Evolutionary conservation across 2,888 invertebrate species (phyloP).

Genomic region (Pterostichus niger): DNA sequence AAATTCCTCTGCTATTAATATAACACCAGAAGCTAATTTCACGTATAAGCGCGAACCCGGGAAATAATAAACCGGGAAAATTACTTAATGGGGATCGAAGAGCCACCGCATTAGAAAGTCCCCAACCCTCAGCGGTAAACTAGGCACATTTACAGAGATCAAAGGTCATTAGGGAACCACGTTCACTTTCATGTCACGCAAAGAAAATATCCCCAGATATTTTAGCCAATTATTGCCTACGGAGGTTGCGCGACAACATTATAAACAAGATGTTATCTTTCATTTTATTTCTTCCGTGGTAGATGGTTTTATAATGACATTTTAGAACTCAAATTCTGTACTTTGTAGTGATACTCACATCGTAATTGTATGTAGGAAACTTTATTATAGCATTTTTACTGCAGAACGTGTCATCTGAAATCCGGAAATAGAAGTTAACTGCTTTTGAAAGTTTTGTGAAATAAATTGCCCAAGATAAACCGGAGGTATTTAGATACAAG

Average conservation of each 20-base stretch:
- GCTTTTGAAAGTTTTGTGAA: neutral
- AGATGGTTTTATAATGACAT: slow-evolving; percentile 20
- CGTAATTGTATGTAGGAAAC: slow-evolving; percentile 4
- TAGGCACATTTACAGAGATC: slow-evolving; percentile 16
- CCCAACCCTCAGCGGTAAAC: neutral
- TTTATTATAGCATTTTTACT: slow-evolving; percentile 19
- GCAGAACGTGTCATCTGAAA: neutral
- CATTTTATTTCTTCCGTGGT: neutral
- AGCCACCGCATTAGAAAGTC: neutral
- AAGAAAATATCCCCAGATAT: slow-evolving; percentile 42
- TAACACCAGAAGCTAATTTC: slow-evolving; percentile 8
- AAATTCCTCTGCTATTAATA: slow-evolving; percentile 5
- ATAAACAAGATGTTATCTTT: slow-evolving; percentile 8
- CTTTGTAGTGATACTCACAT: neutral
- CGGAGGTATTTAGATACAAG: too few species aligned
- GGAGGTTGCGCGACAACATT: neutral
- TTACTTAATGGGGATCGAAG: slow-evolving; percentile 10
- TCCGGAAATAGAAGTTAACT: neutral
- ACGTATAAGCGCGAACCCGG: neutral
- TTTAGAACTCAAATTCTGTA: neutral
- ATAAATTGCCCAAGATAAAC: too few species aligned
- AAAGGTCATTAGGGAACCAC: slow-evolving; percentile 48
- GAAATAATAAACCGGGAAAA: slow-evolving; percentile 26
- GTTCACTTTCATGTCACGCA: slow-evolving; percentile 38
- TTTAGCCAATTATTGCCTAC: slow-evolving; percentile 27